Conservation (phyloP, 2,797 vertebrate genomes). For the Notoglanidium macrostoma region DNA sequence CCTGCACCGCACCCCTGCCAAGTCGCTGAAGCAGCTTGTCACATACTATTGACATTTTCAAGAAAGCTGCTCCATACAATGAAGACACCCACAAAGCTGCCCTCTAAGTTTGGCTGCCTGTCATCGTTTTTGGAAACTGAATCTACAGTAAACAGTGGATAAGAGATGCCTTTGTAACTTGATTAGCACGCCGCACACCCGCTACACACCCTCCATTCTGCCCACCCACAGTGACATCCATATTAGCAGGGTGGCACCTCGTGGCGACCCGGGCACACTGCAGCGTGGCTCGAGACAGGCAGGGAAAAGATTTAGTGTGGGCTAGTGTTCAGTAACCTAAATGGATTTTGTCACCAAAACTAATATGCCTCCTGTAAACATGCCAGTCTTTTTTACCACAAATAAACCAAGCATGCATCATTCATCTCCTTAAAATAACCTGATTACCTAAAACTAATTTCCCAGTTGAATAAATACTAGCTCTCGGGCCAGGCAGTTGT, state of each 20-base stretch:
- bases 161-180: slow-evolving; percentile 21
- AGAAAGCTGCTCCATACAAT: slow-evolving; percentile 61
- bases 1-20: slow-evolving; percentile 47
- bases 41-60: slow-evolving; percentile 67
- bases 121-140: slow-evolving; percentile 18
- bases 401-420: slow-evolving; percentile 40
- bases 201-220: not conserved
- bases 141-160: slow-evolving; percentile 15
- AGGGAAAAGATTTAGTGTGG: slow-evolving; percentile 6
- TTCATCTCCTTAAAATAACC: slow-evolving; percentile 39
- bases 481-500: not conserved
- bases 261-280: slow-evolving; percentile 33
- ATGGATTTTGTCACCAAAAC: slow-evolving; percentile 18
- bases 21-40: slow-evolving; percentile 68
- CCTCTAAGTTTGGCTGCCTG: slow-evolving; percentile 50
- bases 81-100: slow-evolving; percentile 58
- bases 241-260: slow-evolving; percentile 42
- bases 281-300: not conserved
- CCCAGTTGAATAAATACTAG: slow-evolving; percentile 25
- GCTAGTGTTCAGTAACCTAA: slow-evolving; percentile 12
- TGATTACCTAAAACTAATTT: slow-evolving; percentile 23
- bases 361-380: slow-evolving; percentile 23
- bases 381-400: slow-evolving; percentile 11
- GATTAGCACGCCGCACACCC: not conserved
- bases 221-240: not conserved